Conservation (phyloP, 2,797 vertebrate species). For the Labroides dimidiatus region DNA sequence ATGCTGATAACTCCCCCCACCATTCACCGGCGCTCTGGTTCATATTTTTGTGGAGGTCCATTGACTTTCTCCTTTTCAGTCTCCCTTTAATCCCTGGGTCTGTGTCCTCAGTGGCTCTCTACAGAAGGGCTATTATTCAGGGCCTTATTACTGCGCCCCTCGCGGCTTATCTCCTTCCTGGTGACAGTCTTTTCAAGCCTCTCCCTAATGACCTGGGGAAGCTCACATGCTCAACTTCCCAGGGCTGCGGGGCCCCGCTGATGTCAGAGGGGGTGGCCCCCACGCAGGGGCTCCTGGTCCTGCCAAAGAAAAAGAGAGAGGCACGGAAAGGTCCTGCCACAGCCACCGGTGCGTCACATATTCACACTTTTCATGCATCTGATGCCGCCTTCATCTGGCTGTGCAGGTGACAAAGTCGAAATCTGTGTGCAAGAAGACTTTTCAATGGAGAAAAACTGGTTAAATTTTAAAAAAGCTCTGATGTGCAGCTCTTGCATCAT, state of each 20-base stretch:
- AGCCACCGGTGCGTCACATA: slow-evolving; percentile 20
- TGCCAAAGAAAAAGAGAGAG: slow-evolving; percentile 63
- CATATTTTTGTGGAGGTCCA: slow-evolving; percentile 87
- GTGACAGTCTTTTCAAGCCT: slow-evolving; percentile 90
- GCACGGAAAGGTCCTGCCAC: slow-evolving; percentile 51
- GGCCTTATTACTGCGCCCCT: slow-evolving; percentile 85
- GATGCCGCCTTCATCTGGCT: slow-evolving; percentile 5
- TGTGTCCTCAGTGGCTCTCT: slow-evolving; percentile 84
- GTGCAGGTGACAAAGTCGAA: slow-evolving; percentile 47
- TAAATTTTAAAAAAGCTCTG: slow-evolving; percentile 47
- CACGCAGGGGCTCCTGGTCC: slow-evolving; percentile 71
- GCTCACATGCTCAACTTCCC: slow-evolving; percentile 88
- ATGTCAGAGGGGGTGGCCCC: slow-evolving; percentile 83
- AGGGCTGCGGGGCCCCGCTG: slow-evolving; percentile 83
- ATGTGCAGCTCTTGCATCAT: slow-evolving; percentile 1
- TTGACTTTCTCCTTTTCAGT: slow-evolving; percentile 89
- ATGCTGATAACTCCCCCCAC: slow-evolving; percentile 80
- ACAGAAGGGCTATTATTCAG: slow-evolving; percentile 87
- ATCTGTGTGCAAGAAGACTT: slow-evolving; percentile 9
- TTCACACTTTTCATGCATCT: slow-evolving; percentile 9
- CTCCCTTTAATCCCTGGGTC: slow-evolving; percentile 86
- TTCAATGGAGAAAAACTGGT: neutral
- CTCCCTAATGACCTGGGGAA: slow-evolving; percentile 89
- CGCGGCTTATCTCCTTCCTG: slow-evolving; percentile 87
- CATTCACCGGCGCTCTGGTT: slow-evolving; percentile 79